These are phyloP conservation scores for Micropterix aruncella DNA, from an alignment of 2,888 invertebrate species.

Conservation along the genomic window DNA sequence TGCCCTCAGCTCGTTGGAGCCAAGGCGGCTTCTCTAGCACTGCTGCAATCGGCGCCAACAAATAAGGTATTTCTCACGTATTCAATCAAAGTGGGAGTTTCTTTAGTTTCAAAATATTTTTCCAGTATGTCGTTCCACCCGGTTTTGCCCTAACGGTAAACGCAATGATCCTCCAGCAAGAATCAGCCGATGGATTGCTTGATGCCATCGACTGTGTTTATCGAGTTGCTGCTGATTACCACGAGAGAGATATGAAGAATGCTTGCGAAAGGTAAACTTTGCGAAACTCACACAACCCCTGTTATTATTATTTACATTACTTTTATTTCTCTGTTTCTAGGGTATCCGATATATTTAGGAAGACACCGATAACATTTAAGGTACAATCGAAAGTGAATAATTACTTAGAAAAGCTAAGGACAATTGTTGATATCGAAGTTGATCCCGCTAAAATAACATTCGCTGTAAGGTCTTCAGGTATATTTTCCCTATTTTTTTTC, in stretches of 20 bases:
- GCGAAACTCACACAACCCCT: conserved; percentile 1
- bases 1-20: conserved; percentile 53
- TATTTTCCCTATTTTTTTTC: too few species aligned
- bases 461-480: conserved; percentile 51
- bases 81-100: too few species aligned
- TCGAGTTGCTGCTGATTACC: conserved; percentile 33
- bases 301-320: too few species aligned
- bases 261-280: conserved; percentile 35
- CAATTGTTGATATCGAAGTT: conserved; percentile 13
- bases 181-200: conserved; percentile 26
- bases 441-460: conserved; percentile 28
- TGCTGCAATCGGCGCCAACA: conserved; percentile 32
- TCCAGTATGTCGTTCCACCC: conserved; percentile 44
- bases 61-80: too few species aligned
- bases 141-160: conserved; percentile 56
- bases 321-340: conserved; percentile 23
- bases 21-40: conserved; percentile 63
- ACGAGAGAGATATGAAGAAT: conserved; percentile 30
- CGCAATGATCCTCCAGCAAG: conserved; percentile 45
- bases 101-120: conserved; percentile 6
- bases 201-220: conserved; percentile 35
- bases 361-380: conserved; percentile 23
- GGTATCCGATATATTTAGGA: conserved; percentile 25
- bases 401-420: conserved; percentile 20
- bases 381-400: conserved; percentile 20